Evolutionary conservation across 2,797 vertebrate genomes (phyloP), one percentile per base, ranked within the genome.

Genomic region (Acanthis flammea): DNA sequence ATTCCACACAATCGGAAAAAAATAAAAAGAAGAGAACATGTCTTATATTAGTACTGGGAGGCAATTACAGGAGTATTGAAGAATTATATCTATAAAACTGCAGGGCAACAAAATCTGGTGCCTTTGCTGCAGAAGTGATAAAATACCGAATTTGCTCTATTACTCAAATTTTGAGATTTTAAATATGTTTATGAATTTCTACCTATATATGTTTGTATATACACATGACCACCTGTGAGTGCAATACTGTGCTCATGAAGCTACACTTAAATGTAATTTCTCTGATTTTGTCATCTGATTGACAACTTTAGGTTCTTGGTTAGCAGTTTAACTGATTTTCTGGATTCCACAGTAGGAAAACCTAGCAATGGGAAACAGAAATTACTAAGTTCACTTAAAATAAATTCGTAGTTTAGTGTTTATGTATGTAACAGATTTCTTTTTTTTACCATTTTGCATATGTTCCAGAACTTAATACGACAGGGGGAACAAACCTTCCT

Each of bases 401-500:
- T 75, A 67, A 53, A 21, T 41, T 71, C 48, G 14, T 18, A 54
- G 7, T 42, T 50, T 37, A 42, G 21, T 72, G 18, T 60, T 90
- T 35, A 27, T 54, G 10, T 42, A 37, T 54, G 18, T 78, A 73
- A 75, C 8, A 31, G 11, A 9, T 35, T 13, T 33, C 3, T 22
- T 37, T 51, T 58, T 62, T 73, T 33, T 10, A 33, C 24, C 45
- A 3, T 66, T 91, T 77, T 68, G 6, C 6, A 9, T 94, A 11
- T 93, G 48, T 95, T 83, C 78, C 54, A 98, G 98, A 98, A 44
- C 96, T 98, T 57, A 98, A 90, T 66, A 54, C 97, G 23, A 66
- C 98, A 94, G 97, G 98, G 35, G 98, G 97, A 95, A 27, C 96
- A 75, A 98, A 97, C 90, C 98, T 99, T 86, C 97, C 98, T 65